Evolutionary conservation across 2,797 vertebrate species (phyloP).

Genomic region (Sebastes wilsoni): DNA sequence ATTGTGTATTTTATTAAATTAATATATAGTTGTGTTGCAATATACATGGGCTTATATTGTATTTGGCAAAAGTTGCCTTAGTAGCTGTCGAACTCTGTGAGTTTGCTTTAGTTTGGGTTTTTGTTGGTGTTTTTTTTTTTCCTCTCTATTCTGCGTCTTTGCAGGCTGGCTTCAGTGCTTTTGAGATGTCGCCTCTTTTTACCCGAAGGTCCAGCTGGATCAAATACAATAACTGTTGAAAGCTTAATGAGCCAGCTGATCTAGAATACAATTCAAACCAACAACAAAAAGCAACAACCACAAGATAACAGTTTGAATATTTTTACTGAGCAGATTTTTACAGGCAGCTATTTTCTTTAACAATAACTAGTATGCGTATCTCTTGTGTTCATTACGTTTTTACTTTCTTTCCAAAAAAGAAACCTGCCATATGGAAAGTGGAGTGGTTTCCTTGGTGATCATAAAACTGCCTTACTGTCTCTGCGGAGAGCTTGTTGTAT

Average conservation of each 20-base stretch:
- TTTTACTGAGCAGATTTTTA: constrained; percentile 82
- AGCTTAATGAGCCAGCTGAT: constrained; percentile 82
- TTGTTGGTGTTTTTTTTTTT: constrained; percentile 63
- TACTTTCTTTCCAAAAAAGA: constrained; percentile 70
- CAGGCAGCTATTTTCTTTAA: constrained; percentile 85
- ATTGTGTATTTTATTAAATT: constrained; percentile 99
- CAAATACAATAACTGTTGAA: constrained; percentile 92
- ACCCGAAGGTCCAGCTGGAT: constrained; percentile 90
- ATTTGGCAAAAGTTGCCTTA: constrained; percentile 99
- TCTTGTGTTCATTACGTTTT: constrained; percentile 70
- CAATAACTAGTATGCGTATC: constrained; percentile 69
- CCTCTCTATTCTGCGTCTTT: constrained; percentile 73
- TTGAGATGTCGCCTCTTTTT: constrained; percentile 92
- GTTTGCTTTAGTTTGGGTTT: constrained; percentile 89
- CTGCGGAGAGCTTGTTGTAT: constrained; percentile 81
- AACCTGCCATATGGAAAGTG: constrained; percentile 80
- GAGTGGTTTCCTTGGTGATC: constrained; percentile 78
- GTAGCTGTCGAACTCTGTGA: constrained; percentile 99
- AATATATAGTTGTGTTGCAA: constrained; percentile 99
- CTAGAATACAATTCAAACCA: constrained; percentile 69
- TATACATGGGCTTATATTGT: constrained; percentile 99
- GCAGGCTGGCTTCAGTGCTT: constrained; percentile 88
- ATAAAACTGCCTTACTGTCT: constrained; percentile 85
- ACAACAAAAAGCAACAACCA: constrained; percentile 75
- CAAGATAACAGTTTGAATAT: constrained; percentile 69